Base-by-base conservation (phyloP, 2,113 vertebrate species). In the Gobiocypris rarus region DNA sequence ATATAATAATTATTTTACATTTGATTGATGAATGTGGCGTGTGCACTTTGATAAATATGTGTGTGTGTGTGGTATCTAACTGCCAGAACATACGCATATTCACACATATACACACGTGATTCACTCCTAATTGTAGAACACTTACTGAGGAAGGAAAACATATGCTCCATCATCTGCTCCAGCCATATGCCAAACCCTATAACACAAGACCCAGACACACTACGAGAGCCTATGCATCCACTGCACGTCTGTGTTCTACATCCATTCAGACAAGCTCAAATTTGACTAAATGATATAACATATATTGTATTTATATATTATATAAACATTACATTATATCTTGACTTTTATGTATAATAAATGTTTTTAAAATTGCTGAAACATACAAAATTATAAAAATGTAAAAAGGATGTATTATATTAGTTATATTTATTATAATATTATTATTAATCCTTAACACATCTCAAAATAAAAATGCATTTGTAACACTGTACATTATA, bases 131-230 rank as follows among this genome's bases (percentile, higher is more conserved):
- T 82, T 86, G 76, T 84, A 70, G 88, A 73, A 58, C 13, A 84
- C 88, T 71, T 84, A 86, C 82, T 4, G 59, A 82, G 67, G 82
- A 54, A 73, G 54, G 74, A 38, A 70, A 86, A 71, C 91, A 89
- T 92, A 89, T 90, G 91, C 84, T 85, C 80, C 5, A 56, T 92
- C 91, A 89, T 91, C 92, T 92, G 92, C 82, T 89, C 69, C n/a
- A 83, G 1, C 89, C 89, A 90, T 89, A 88, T 86, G 88, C 83
- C 87, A 83, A 87, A 10, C 75, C 87, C 88, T 85, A 67, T 76
- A 83, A 81, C 84, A 83, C 89, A 34, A 84, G 50, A 82, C 54
- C 83, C 85, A 86, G 75, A 19, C 52, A n/a, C 45, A 41, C 43
- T 10, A 56, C 11, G 24, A 50, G 3, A 43, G 45, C 34, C 28